Conservation (phyloP, 1,140 invertebrate species). For the Odontomachus brunneus region DNA sequence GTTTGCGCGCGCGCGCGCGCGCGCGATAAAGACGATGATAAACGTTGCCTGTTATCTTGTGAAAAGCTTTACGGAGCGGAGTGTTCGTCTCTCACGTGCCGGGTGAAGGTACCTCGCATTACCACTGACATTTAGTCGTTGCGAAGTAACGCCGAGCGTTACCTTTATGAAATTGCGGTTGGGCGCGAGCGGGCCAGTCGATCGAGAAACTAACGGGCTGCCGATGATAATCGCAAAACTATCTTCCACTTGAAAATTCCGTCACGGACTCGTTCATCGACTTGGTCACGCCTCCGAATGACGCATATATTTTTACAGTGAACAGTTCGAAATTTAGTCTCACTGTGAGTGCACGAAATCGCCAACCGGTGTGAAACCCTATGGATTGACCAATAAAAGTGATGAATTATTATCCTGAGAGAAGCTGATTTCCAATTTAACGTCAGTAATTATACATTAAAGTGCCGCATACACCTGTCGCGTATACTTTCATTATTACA, state of each 20-base stretch:
- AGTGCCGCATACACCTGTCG: background rate
- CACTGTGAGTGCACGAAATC: no score
- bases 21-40: slow-evolving; percentile 34
- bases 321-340: no score
- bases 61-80: background rate
- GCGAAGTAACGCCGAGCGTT: background rate
- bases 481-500: background rate
- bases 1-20: no score
- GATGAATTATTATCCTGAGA: background rate
- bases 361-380: no score
- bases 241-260: background rate
- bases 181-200: background rate
- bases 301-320: no score
- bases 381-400: no score
- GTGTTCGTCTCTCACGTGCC: background rate
- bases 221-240: background rate
- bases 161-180: background rate
- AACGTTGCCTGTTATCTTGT: slow-evolving; percentile 30
- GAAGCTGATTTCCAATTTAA: background rate
- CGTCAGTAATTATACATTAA: background rate
- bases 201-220: background rate
- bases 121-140: slow-evolving; percentile 30
- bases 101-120: slow-evolving; percentile 30
- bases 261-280: background rate
- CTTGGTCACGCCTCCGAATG: no score